phyloP scores from a whole-genome alignment of 1,140 invertebrate species.

The Pararge aegeria region DNA sequence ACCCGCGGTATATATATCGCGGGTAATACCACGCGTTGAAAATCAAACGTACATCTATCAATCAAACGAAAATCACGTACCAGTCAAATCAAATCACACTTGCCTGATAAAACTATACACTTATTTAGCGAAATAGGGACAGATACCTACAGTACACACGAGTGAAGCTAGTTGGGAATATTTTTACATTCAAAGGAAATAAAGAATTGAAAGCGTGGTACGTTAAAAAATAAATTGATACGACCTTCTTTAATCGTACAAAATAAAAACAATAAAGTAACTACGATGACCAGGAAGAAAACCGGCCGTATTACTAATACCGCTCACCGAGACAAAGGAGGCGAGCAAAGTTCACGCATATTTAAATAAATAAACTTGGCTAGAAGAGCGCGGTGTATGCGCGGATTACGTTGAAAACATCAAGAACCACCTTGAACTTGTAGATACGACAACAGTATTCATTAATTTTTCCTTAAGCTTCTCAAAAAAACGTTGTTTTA shows the following conservation, averaged over 20 bases:
- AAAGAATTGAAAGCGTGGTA: not conserved
- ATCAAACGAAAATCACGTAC: too few relatives aligned
- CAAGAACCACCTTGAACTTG: conserved; percentile 17
- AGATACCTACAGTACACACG: too few relatives aligned
- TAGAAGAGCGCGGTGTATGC: conserved; percentile 56
- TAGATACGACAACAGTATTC: conserved; percentile 19
- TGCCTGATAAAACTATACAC: too few relatives aligned
- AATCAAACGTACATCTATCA: too few relatives aligned
- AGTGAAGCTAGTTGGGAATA: too few relatives aligned
- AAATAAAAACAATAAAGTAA: conserved; percentile 33
- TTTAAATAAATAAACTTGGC: conserved; percentile 74
- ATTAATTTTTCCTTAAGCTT: not conserved
- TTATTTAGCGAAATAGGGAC: too few relatives aligned
- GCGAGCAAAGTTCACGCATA: conserved; percentile 63
- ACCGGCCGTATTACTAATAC: conserved; percentile 48
- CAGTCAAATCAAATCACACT: too few relatives aligned
- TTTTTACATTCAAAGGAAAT: not conserved
- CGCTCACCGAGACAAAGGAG: conserved; percentile 61
- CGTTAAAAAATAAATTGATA: not conserved
- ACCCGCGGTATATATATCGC: too few relatives aligned
- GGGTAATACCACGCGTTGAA: too few relatives aligned
- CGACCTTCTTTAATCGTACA: conserved; percentile 1
- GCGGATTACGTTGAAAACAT: conserved; percentile 33
- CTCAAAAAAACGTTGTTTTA: not conserved
- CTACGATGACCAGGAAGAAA: conserved; percentile 54